Conservation (phyloP, 2,113 vertebrate genomes). For the Aldabrachelys gigantea region DNA sequence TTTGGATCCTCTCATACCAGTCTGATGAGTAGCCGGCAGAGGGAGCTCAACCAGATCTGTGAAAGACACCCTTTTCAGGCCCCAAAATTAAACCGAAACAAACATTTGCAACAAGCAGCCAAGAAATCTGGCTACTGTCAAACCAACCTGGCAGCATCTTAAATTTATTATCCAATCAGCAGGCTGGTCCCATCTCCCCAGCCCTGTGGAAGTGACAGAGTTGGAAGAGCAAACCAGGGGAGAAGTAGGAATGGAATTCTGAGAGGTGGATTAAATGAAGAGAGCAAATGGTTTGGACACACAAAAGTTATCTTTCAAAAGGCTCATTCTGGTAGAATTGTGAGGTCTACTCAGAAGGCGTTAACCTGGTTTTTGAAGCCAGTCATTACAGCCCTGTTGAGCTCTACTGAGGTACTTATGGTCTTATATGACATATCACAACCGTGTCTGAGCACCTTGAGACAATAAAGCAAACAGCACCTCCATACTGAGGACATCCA, state of each 20-base stretch:
- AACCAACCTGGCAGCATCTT: not conserved
- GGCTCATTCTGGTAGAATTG: not conserved
- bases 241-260: not conserved
- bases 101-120: not conserved
- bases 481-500: conserved; percentile 29
- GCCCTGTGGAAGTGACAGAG: not conserved
- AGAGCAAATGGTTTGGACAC: not conserved
- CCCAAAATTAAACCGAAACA: not conserved
- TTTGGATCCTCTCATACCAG: not conserved
- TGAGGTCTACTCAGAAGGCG: not conserved
- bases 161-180: not conserved
- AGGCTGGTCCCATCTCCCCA: not conserved
- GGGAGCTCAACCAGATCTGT: not conserved
- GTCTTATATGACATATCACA: not conserved
- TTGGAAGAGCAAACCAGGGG: not conserved
- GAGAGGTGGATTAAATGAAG: not conserved
- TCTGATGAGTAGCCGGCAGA: not conserved
- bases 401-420: not conserved
- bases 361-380: not conserved
- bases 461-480: conserved; percentile 6
- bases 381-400: not conserved
- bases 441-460: not conserved
- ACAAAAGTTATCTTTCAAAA: not conserved
- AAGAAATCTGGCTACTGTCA: not conserved
- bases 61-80: not conserved